These are phyloP conservation scores for Nemapogon koenigi DNA, from an alignment of 2,888 invertebrate genomes.

Conservation along the genomic window DNA sequence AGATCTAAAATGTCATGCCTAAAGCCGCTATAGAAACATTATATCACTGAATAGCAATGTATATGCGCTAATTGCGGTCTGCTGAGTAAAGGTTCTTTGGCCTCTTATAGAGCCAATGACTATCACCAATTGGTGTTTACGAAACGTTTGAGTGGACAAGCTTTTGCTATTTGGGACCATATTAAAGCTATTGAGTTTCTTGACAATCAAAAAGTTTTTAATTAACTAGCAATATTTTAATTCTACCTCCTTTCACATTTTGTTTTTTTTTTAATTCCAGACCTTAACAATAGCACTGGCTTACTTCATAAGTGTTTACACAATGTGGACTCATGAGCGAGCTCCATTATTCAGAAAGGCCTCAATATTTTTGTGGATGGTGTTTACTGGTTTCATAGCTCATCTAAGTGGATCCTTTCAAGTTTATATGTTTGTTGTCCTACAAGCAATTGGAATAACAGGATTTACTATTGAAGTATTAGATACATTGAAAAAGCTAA, in stretches of 20 bases:
- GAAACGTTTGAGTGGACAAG: too few relatives aligned
- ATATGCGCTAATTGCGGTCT: too few relatives aligned
- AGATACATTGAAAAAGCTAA: constrained; percentile 57
- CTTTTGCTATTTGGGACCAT: too few relatives aligned
- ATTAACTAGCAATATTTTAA: constrained; percentile 18
- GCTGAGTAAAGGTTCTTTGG: too few relatives aligned
- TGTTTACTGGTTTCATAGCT: constrained; percentile 76
- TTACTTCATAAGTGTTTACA: constrained; percentile 73
- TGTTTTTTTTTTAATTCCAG: constrained; percentile 50
- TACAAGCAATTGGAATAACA: constrained; percentile 70
- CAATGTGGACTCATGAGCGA: constrained; percentile 79
- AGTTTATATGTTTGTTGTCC: constrained; percentile 73
- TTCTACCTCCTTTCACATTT: constrained; percentile 9
- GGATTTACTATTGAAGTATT: constrained; percentile 71
- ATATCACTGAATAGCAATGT: too few relatives aligned
- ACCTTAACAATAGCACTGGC: constrained; percentile 69
- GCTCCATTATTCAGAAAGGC: constrained; percentile 70
- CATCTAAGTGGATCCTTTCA: constrained; percentile 78
- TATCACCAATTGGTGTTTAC: too few relatives aligned
- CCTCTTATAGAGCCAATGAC: too few relatives aligned
- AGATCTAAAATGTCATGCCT: too few relatives aligned
- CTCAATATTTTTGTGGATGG: constrained; percentile 77
- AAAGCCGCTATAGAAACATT: too few relatives aligned
- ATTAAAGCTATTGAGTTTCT: too few relatives aligned
- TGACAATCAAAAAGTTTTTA: too few relatives aligned